Percentiles rank a stretch among this genome's conserved stretches.
Evolutionary conservation across 2,797 vertebrate species (phyloP).

Genomic region (Aphelocoma californica): DNA sequence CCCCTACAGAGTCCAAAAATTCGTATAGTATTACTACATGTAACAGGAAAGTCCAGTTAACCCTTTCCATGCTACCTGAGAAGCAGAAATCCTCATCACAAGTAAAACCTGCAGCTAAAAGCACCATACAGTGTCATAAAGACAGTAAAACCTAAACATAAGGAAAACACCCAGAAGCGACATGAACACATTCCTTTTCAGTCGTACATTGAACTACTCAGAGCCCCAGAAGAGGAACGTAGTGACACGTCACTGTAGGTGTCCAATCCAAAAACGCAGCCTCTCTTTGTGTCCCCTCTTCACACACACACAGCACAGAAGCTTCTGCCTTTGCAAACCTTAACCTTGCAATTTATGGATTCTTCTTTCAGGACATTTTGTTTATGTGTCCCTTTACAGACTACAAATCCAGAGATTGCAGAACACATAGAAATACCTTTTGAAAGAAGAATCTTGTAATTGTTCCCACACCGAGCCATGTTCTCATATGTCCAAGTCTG

Average conservation of each 20-base stretch:
- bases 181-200: not conserved
- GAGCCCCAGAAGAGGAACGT: not conserved
- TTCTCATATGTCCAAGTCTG: not conserved
- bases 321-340: not conserved
- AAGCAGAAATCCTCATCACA: not conserved
- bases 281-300: not conserved
- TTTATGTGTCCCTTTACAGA: not conserved
- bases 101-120: not conserved
- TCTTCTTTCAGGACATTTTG: not conserved
- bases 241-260: not conserved
- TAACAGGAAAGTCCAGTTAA: not conserved
- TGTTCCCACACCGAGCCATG: not conserved
- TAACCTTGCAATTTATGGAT: not conserved
- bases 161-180: not conserved
- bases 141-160: not conserved
- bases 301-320: not conserved
- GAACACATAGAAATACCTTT: not conserved
- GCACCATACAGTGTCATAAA: not conserved
- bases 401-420: not conserved
- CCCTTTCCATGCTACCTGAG: not conserved
- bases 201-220: not conserved
- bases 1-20: not conserved
- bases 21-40: not conserved
- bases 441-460: not conserved
- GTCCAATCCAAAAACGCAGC: not conserved